A percentile compares a stretch with the other conserved stretches of the same genome.
These are phyloP conservation scores for Columba janthina DNA, from an alignment of 2,113 vertebrate species.

Conservation along the genomic window DNA sequence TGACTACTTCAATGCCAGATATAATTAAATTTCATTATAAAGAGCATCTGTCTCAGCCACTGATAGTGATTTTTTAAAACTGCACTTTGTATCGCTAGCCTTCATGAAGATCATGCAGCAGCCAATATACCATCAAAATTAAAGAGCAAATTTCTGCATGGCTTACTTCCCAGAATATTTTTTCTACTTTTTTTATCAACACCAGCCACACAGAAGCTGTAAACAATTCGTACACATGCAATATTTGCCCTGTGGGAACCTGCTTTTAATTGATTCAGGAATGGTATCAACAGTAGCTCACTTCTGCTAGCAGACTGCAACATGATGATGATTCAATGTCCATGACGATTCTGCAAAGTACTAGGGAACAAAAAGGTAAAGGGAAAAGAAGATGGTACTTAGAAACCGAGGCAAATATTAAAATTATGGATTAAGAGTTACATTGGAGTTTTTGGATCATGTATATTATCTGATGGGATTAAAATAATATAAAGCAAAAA, in stretches of 20 bases:
- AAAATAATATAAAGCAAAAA: not conserved
- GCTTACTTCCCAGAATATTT: not conserved
- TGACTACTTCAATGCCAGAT: not conserved
- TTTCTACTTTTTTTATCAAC: not conserved
- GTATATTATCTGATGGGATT: not conserved
- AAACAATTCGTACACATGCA: slow-evolving; percentile 4
- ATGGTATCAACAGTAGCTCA: not conserved
- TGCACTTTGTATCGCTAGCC: not conserved
- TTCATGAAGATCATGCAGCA: not conserved
- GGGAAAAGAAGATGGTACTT: not conserved
- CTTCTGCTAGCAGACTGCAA: not conserved
- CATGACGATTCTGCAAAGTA: not conserved
- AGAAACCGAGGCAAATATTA: not conserved
- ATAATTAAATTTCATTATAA: not conserved
- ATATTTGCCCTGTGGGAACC: not conserved
- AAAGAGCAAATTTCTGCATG: slow-evolving; percentile 1
- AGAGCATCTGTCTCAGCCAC: not conserved
- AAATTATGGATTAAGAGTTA: not conserved
- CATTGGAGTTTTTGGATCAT: not conserved
- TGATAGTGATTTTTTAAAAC: not conserved
- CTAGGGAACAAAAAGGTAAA: not conserved
- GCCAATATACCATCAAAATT: not conserved
- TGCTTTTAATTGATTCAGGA: not conserved
- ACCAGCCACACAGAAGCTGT: not conserved
- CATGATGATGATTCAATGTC: not conserved